Evolutionary conservation across 2,797 vertebrate species (phyloP).

Genomic region (Sebastes melanostomus): DNA sequence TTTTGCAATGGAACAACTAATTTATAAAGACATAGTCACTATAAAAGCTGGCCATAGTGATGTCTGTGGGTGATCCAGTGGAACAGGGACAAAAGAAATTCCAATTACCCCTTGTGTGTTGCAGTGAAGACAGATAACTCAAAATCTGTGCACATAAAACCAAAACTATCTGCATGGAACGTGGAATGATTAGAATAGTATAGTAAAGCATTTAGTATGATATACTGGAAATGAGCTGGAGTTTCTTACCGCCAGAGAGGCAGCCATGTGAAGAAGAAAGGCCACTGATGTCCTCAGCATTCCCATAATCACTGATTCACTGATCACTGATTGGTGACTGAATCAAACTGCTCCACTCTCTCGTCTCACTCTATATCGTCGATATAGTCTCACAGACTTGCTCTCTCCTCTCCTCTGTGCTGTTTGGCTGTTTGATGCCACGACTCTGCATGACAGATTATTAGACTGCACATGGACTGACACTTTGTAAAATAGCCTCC

Average conservation of each 20-base stretch:
- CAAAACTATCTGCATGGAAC: not conserved
- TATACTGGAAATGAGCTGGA: not conserved
- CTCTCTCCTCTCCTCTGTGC: not conserved
- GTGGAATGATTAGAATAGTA: not conserved
- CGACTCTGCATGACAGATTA: not conserved
- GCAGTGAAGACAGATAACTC: not conserved
- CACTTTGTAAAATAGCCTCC: not conserved
- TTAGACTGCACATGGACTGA: not conserved
- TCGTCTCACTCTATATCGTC: not conserved
- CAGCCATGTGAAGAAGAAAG: conserved; percentile 48
- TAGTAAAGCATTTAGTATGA: not conserved
- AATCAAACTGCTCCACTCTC: not conserved
- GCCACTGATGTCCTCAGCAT: conserved; percentile 6
- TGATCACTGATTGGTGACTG: not conserved
- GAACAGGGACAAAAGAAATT: not conserved
- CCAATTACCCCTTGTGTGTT: not conserved
- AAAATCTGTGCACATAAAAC: not conserved
- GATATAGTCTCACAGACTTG: not conserved
- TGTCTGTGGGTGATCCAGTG: not conserved
- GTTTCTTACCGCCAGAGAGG: conserved; percentile 43
- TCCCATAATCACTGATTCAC: not conserved
- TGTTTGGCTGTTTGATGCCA: not conserved
- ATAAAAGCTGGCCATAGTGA: too few relatives aligned
- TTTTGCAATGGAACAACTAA: too few relatives aligned
- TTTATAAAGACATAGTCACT: too few relatives aligned